A percentile compares a stretch with the other conserved stretches of the same genome.
Evolutionary conservation across 2,113 vertebrate genomes (phyloP).

Genomic region (Cephalopterus ornatus): DNA sequence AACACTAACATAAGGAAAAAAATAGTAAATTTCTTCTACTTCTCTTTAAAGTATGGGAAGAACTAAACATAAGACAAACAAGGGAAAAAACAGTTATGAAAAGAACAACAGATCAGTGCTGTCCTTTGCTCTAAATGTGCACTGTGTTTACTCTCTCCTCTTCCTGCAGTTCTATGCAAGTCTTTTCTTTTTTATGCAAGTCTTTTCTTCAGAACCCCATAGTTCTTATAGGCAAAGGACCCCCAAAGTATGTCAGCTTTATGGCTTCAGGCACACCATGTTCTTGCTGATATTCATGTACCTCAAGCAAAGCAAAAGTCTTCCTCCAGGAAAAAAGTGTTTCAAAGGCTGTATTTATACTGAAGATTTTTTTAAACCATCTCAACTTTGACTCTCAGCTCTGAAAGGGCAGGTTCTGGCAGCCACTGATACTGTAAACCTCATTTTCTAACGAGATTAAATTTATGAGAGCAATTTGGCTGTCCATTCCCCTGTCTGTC

Average conservation of each 20-base stretch:
- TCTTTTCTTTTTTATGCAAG: background rate
- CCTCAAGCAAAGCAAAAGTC: background rate
- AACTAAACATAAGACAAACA: constrained; percentile 1
- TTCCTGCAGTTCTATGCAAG: background rate
- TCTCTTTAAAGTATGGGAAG: background rate
- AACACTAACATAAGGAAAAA: background rate
- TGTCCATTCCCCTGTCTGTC: background rate
- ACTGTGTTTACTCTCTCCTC: background rate
- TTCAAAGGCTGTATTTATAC: background rate
- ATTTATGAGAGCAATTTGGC: background rate
- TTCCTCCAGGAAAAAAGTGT: background rate
- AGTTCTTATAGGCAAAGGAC: background rate
- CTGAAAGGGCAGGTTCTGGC: background rate
- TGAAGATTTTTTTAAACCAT: background rate
- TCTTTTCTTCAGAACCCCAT: background rate
- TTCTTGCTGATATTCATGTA: background rate
- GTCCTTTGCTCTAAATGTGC: background rate
- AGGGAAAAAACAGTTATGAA: background rate
- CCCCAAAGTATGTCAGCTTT: background rate
- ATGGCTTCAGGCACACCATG: background rate
- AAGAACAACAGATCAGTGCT: background rate
- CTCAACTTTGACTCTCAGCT: constrained; percentile 2
- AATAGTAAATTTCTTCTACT: background rate
- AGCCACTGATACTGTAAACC: background rate
- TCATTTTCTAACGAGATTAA: background rate